phyloP scores from a whole-genome alignment of 2,888 invertebrate species.

The Dioctria linearis region DNA sequence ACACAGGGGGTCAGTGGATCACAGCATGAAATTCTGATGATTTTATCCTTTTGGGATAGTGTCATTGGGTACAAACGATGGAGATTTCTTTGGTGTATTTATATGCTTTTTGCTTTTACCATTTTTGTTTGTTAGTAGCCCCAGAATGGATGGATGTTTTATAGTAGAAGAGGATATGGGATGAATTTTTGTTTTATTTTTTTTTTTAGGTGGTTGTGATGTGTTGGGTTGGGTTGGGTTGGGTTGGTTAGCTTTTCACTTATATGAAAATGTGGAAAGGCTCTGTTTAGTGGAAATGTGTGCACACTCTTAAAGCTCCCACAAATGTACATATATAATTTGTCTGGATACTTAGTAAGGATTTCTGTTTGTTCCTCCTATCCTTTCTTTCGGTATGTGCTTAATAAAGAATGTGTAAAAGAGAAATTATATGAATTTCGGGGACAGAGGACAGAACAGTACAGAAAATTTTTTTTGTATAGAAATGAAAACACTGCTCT shows the following conservation, averaged over 20 bases:
- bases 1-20: not conserved
- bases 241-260: not conserved
- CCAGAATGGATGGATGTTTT: slow-evolving; percentile 15
- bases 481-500: slow-evolving; percentile 21
- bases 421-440: not conserved
- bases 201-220: no score
- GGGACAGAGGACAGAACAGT: slow-evolving; percentile 19
- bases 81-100: slow-evolving; percentile 33
- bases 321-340: slow-evolving; percentile 36
- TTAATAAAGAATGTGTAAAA: slow-evolving; percentile 25
- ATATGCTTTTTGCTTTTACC: slow-evolving; percentile 41
- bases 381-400: slow-evolving; percentile 3
- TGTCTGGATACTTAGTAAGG: slow-evolving; percentile 21
- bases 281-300: slow-evolving; percentile 4
- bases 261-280: slow-evolving; percentile 5
- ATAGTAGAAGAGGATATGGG: not conserved
- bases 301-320: slow-evolving; percentile 9
- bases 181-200: no score
- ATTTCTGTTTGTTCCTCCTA: not conserved
- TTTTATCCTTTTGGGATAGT: slow-evolving; percentile 42
- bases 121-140: slow-evolving; percentile 31
- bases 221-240: not conserved
- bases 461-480: slow-evolving; percentile 6
- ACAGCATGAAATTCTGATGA: slow-evolving; percentile 22
- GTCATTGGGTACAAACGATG: slow-evolving; percentile 44